A percentile compares a stretch with the other conserved stretches of the same genome.
phyloP scores from a whole-genome alignment of 2,888 invertebrate genomes.

The Dusona sp. region DNA sequence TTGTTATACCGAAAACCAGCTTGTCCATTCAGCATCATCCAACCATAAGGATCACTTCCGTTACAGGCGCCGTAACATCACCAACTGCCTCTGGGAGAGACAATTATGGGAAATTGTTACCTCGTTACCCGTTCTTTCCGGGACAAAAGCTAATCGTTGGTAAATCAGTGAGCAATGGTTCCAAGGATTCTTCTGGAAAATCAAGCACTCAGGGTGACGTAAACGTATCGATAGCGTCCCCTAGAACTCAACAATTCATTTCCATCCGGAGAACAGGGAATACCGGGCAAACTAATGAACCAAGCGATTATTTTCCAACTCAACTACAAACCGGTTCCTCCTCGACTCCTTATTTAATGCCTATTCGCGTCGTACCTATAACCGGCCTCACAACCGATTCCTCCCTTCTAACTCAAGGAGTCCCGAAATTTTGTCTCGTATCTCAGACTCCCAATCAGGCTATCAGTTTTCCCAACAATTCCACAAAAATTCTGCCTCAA shows the following conservation, averaged over 20 bases:
- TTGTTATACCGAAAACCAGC: conserved; percentile 78
- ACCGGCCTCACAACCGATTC: conserved; percentile 80
- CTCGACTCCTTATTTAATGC: conserved; percentile 76
- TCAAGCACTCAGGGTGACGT: neutral
- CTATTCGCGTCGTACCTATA: conserved; percentile 81
- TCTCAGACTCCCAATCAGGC: conserved; percentile 70
- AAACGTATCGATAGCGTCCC: conserved; percentile 29
- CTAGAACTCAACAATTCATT: conserved; percentile 66
- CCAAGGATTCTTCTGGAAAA: conserved; percentile 49
- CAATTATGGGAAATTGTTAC: conserved; percentile 70
- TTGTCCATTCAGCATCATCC: conserved; percentile 61
- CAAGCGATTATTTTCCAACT: conserved; percentile 46
- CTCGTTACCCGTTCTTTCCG: conserved; percentile 74
- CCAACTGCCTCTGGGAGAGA: conserved; percentile 19
- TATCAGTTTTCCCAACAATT: neutral
- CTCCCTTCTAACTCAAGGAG: conserved; percentile 78
- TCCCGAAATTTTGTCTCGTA: conserved; percentile 82
- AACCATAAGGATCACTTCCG: conserved; percentile 62
- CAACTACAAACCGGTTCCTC: conserved; percentile 28
- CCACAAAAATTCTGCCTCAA: conserved; percentile 26
- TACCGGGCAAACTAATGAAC: conserved; percentile 34
- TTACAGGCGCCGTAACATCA: conserved; percentile 25
- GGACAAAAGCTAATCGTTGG: conserved; percentile 69
- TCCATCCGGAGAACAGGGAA: conserved; percentile 65
- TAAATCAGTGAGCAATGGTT: conserved; percentile 56